phyloP scores from a whole-genome alignment of 2,113 vertebrate species.

The Delphinus delphis region DNA sequence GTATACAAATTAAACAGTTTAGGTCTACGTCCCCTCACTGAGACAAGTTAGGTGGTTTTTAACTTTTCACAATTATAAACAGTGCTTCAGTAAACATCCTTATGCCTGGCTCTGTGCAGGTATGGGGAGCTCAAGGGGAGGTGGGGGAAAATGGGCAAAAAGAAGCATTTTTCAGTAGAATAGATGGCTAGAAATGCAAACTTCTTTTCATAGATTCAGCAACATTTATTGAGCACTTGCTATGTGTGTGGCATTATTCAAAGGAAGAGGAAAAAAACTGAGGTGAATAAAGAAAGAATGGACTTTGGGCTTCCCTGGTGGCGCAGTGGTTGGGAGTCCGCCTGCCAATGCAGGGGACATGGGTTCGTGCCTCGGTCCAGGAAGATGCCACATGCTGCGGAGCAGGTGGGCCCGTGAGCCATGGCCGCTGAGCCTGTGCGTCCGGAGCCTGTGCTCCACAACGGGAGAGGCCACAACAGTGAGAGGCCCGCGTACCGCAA shows the following conservation, averaged over 20 bases:
- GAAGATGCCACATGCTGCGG: too few relatives aligned
- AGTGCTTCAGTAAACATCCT: background rate
- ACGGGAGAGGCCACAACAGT: too few relatives aligned
- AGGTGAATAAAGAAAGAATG: background rate
- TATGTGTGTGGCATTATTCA: background rate
- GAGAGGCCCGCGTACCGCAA: too few relatives aligned
- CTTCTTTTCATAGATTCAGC: background rate
- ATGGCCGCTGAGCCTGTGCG: too few relatives aligned
- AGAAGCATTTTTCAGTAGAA: background rate
- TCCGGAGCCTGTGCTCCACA: too few relatives aligned
- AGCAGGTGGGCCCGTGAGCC: too few relatives aligned
- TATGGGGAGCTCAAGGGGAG: background rate
- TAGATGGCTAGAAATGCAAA: background rate
- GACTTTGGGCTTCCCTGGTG: too few relatives aligned
- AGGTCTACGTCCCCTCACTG: background rate
- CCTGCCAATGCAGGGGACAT: too few relatives aligned
- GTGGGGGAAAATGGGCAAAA: background rate
- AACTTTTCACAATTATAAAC: background rate
- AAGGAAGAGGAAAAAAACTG: background rate
- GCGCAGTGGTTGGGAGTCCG: too few relatives aligned
- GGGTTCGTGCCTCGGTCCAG: too few relatives aligned
- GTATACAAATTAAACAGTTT: background rate
- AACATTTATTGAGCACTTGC: background rate
- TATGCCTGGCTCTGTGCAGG: background rate
- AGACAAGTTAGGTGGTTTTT: background rate